Base-by-base conservation (phyloP, 2,888 invertebrate genomes). In the Microctonus brassicae region DNA sequence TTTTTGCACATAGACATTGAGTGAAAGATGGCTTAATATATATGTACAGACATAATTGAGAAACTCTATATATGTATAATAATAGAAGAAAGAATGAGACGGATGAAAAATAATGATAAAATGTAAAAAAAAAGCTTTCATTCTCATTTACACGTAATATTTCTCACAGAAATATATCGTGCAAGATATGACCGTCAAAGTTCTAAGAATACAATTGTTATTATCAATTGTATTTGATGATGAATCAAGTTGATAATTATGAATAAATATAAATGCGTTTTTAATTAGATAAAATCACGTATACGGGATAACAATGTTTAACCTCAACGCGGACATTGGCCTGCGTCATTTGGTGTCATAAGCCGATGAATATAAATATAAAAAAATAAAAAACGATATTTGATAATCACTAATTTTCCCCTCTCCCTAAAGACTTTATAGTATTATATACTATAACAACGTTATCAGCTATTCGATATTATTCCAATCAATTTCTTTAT, bases 1-100 rank as follows among this genome's bases (percentile, higher is more conserved):
- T 53, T 26, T 26, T 61, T 52, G 36, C 55, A 53, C 33, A 55
- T 13, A 64, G 52, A 33, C 47, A 64, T 42, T 42, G 63, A 11
- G 63, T 34, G 33, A 26, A 20, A 64, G 42, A 52, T 34, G 36
- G n/a, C 24, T 47, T 13, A 26, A 4, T 24, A 47, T 24, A 64
- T 52, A 20, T 11, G 29, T 4, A 39, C n/a, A 17, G 33, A 34
- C 33, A 24, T 6, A 36, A 29, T 29, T 5, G 29, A 29, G 29
- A 29, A 29, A 29, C n/a, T n/a, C n/a, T 11, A 36, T 11, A 13
- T 11, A 39, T 39, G 11, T 39, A 39, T 39, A 39, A 39, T 39
- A 13, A 39, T n/a, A n/a, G n/a, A 5, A 39, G 39, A 39, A n/a
- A 39, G n/a, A 39, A 13, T 39, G 13, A 39, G 39, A 39, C 5